Percentiles rank a stretch among this genome's conserved stretches.
These are phyloP conservation scores for Crossaster papposus DNA, from an alignment of 53 echinoderm and acorn worm species.

Conservation along the genomic window DNA sequence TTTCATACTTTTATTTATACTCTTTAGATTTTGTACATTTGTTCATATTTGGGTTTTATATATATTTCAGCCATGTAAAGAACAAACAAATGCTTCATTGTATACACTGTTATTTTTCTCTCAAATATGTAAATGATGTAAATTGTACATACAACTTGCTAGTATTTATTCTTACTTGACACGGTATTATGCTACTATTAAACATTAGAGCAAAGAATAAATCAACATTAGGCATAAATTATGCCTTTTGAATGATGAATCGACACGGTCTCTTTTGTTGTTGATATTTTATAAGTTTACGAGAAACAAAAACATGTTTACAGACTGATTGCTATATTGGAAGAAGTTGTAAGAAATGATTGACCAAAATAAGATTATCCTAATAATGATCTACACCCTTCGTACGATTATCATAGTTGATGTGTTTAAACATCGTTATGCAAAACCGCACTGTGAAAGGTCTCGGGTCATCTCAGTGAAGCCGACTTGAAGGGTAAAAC, in stretches of 20 bases:
- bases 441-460: no score
- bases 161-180: constrained; percentile 63
- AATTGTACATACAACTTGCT: constrained; percentile 57
- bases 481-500: no score
- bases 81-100: constrained; percentile 55
- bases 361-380: no score
- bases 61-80: constrained; percentile 61
- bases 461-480: no score
- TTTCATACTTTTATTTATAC: constrained; percentile 63
- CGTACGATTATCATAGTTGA: no score
- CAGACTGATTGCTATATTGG: no score
- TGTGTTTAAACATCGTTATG: no score
- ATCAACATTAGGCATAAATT: background rate
- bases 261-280: background rate
- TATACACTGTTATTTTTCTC: constrained; percentile 59
- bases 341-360: no score
- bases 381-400: no score
- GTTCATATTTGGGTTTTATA: constrained; percentile 62
- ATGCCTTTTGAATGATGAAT: background rate
- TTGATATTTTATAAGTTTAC: background rate
- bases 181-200: constrained; percentile 40
- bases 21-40: constrained; percentile 51
- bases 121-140: constrained; percentile 52
- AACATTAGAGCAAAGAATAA: background rate
- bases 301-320: background rate